Base-by-base conservation (phyloP, 1,140 invertebrate species). In the Bombus turneri region DNA sequence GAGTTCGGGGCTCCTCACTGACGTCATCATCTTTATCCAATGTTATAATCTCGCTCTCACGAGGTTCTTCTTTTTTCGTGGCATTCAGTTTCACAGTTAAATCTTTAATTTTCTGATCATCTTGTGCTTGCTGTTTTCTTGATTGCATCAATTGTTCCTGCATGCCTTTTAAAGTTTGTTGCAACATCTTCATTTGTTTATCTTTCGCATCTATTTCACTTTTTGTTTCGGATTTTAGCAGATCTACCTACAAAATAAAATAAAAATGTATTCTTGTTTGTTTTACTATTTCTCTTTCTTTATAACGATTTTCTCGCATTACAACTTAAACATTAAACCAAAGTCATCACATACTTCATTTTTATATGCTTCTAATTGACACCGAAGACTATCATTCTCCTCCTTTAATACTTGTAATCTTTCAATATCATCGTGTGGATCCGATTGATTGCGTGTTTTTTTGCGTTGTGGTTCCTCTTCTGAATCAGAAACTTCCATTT, bases 331-430 rank as follows among this genome's bases (percentile, higher is more conserved):
- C n/a, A n/a, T 18, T 31, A 43, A 15, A 73, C 9, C 12, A 76
- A 47, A 18, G 53, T 69, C 69, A 15, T 74, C 73, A 78, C 74
- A 34, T 86, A 97, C 97, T 95, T 99, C 98, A 95, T 99, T 99
- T 93, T 98, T 98, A 90, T 98, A 99, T 1, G 98, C 98, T 95
- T 99, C 98, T 88, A 99, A 93, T 95, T 99, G 98, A 95, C 98
- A 99, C 71, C 97, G 96, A 53, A 99, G 95, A 89, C 97, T 98
- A 88, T 99, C 98, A 94, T 99, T 99, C 93, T 98, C 98, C 87
- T 98, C 98, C 96, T 98, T 93, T 2, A 95, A 74, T 9, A 53
- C 59, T 28, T 94, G 94, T 66, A 95, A 34, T 75, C 91, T 94
- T 53, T 95, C 95, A 2, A 87, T 62, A 31, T 94, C 94, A 4